These are phyloP conservation scores for Luffia ferchaultella DNA, from an alignment of 2,888 invertebrate genomes.

Conservation along the genomic window DNA sequence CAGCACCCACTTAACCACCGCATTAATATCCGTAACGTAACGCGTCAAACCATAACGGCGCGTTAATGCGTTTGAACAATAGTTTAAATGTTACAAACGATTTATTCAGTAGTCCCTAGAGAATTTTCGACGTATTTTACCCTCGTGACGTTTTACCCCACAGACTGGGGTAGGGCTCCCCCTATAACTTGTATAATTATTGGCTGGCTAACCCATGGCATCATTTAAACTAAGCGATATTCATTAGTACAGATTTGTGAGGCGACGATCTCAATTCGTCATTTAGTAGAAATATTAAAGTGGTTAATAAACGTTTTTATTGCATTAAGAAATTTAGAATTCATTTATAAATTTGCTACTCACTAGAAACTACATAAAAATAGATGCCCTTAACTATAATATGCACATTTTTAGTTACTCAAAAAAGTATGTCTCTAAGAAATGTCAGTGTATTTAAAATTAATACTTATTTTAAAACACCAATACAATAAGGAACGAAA, in stretches of 20 bases:
- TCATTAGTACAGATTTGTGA: conserved; percentile 38
- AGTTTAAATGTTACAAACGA: conserved; percentile 31
- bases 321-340: no score
- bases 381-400: no score
- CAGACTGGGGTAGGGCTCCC: conserved; percentile 16
- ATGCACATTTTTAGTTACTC: no score
- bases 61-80: conserved; percentile 34
- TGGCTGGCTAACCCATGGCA: conserved; percentile 34
- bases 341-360: no score
- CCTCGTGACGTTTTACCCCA: conserved; percentile 15
- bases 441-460: no score
- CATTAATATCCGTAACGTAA: no score
- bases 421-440: no score
- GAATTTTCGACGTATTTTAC: conserved; percentile 21
- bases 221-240: conserved; percentile 37
- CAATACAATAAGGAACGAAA: no score
- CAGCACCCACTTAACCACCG: conserved; percentile 7
- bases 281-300: neutral
- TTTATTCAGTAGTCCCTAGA: conserved; percentile 27
- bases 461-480: no score
- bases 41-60: conserved; percentile 30
- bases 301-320: no score
- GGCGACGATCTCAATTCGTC: conserved; percentile 13
- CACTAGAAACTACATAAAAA: no score
- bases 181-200: conserved; percentile 26